These are phyloP conservation scores for Mohoua ochrocephala DNA, from an alignment of 2,113 vertebrate genomes.

Conservation along the genomic window DNA sequence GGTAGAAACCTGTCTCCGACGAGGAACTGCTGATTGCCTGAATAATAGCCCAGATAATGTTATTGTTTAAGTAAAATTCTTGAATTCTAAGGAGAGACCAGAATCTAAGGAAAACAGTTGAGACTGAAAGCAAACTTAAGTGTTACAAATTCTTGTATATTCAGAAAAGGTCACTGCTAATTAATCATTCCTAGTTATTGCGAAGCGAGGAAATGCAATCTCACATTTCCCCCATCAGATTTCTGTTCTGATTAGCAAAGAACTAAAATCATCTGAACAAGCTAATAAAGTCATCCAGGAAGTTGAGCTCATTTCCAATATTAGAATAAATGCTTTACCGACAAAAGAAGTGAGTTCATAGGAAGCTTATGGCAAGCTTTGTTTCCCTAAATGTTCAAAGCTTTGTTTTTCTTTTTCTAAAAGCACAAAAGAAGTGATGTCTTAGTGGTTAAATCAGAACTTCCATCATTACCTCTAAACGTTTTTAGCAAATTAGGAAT, in stretches of 20 bases:
- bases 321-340: slow-evolving; percentile 21
- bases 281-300: slow-evolving; percentile 52
- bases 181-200: background rate
- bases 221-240: background rate
- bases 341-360: slow-evolving; percentile 61
- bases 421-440: background rate
- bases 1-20: background rate
- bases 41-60: background rate
- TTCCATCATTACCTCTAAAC: background rate
- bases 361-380: slow-evolving; percentile 11
- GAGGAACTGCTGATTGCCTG: background rate
- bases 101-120: background rate
- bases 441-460: background rate
- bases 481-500: background rate
- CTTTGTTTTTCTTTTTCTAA: slow-evolving; percentile 1
- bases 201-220: background rate
- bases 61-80: background rate
- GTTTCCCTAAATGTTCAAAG: slow-evolving; percentile 21
- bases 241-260: background rate
- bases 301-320: slow-evolving; percentile 46
- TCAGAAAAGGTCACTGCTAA: background rate
- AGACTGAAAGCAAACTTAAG: background rate
- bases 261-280: background rate
- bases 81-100: background rate
- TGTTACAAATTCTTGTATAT: background rate